Evolutionary conservation across 2,797 vertebrate species (phyloP).

Genomic region (Molossus molossus): DNA sequence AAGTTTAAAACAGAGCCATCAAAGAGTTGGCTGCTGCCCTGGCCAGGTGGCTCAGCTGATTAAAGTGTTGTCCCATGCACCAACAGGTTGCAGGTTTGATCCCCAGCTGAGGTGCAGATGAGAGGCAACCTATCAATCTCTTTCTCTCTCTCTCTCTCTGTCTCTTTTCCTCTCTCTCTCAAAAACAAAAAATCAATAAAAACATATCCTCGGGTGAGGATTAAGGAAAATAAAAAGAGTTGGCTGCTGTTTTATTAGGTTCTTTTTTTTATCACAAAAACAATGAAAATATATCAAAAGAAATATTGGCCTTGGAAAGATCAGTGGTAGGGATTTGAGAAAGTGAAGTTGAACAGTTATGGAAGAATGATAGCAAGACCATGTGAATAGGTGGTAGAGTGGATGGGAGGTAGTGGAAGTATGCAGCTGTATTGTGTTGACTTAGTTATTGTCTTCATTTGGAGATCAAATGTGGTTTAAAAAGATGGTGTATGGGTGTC

Average conservation of each 20-base stretch:
- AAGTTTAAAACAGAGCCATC: background rate
- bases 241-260: background rate
- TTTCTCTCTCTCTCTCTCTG: too few relatives aligned
- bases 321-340: background rate
- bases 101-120: too few relatives aligned
- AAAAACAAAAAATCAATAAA: too few relatives aligned
- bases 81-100: too few relatives aligned
- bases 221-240: background rate
- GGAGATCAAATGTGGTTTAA: constrained; percentile 30
- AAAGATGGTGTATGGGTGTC: background rate
- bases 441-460: background rate
- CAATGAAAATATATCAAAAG: constrained; percentile 15
- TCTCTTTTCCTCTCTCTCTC: too few relatives aligned
- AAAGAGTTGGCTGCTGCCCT: background rate
- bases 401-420: background rate
- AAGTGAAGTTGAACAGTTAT: background rate
- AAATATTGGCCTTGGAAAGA: background rate
- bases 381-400: background rate
- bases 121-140: too few relatives aligned
- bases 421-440: background rate
- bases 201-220: too few relatives aligned
- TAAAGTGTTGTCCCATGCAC: too few relatives aligned
- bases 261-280: constrained; percentile 45
- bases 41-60: too few relatives aligned
- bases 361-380: background rate